Percentiles rank a stretch among this genome's conserved stretches.
Conservation (phyloP, 2,888 invertebrate species). For the Drosophila fungiperda region DNA sequence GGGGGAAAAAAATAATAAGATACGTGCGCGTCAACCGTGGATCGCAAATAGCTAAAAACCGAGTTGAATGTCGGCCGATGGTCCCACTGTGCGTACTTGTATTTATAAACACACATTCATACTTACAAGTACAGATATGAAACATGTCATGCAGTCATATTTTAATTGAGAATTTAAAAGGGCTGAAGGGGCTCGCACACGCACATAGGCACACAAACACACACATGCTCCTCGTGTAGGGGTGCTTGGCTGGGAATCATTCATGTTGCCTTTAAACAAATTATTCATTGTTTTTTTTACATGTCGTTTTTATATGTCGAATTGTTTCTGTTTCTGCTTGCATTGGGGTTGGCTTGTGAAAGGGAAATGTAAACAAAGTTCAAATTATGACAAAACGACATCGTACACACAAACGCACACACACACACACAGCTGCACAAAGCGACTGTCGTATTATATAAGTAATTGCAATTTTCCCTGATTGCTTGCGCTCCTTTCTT, state of each 20-base stretch:
- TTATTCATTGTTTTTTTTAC: conserved; percentile 56
- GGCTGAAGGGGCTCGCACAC: conserved; percentile 9
- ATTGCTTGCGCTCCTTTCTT: conserved; percentile 45
- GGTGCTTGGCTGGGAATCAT: conserved; percentile 39
- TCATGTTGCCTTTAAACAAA: conserved; percentile 64
- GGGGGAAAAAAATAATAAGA: conserved; percentile 22
- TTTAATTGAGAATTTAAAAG: conserved; percentile 77
- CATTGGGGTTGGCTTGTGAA: conserved; percentile 50
- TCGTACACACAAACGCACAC: conserved; percentile 14
- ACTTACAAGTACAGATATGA: conserved; percentile 7
- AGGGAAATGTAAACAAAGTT: conserved; percentile 77
- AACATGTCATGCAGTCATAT: conserved; percentile 59
- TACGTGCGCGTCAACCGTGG: conserved; percentile 62
- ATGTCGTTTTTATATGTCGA: conserved; percentile 27
- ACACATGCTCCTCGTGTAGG: conserved; percentile 9
- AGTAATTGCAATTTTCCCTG: conserved; percentile 76
- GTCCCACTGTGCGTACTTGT: conserved; percentile 39
- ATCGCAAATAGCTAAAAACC: conserved; percentile 11
- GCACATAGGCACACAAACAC: conserved; percentile 10
- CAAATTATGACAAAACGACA: conserved; percentile 48
- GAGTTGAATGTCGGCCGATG: conserved; percentile 6
- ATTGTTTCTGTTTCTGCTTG: conserved; percentile 13
- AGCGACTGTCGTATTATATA: conserved; percentile 68
- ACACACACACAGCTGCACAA: conserved; percentile 15
- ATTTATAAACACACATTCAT: conserved; percentile 15